Percentiles rank a stretch among this genome's conserved stretches.
phyloP scores from a whole-genome alignment of 2,888 invertebrate genomes.

The Ischnura elegans region DNA sequence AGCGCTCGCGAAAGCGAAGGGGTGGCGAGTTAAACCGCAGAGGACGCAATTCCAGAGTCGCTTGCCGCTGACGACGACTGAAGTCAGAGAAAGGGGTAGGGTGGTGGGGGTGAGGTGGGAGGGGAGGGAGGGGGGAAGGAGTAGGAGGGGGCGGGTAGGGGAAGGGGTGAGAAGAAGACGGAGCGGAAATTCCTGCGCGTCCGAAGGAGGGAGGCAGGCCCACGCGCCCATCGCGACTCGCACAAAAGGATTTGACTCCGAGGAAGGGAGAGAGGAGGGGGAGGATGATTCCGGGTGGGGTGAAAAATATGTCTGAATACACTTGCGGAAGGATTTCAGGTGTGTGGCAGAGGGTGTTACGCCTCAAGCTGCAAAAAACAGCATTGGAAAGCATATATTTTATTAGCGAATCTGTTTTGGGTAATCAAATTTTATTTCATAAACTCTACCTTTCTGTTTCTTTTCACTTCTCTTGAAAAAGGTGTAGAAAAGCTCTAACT shows the following conservation, averaged over 20 bases:
- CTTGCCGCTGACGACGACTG: too few species aligned
- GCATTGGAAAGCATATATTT: too few species aligned
- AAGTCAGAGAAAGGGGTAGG: neutral
- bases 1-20: neutral
- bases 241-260: slow-evolving; percentile 36
- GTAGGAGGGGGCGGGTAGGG: neutral
- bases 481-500: too few species aligned
- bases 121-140: neutral
- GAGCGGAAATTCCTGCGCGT: slow-evolving; percentile 60
- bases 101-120: slow-evolving; percentile 36
- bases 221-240: neutral
- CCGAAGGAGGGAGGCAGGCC: neutral
- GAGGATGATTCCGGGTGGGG: neutral
- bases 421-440: too few species aligned
- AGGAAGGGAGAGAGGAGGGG: neutral
- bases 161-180: neutral
- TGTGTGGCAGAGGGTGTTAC: too few species aligned
- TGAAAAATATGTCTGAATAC: too few species aligned
- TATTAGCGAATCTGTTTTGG: too few species aligned
- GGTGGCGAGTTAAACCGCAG: neutral
- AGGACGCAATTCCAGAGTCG: neutral
- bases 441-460: too few species aligned
- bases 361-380: too few species aligned
- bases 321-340: too few species aligned
- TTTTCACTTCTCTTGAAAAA: too few species aligned